phyloP scores from a whole-genome alignment of 2,888 invertebrate genomes.

The Acanthococcus lagerstroemiae region DNA sequence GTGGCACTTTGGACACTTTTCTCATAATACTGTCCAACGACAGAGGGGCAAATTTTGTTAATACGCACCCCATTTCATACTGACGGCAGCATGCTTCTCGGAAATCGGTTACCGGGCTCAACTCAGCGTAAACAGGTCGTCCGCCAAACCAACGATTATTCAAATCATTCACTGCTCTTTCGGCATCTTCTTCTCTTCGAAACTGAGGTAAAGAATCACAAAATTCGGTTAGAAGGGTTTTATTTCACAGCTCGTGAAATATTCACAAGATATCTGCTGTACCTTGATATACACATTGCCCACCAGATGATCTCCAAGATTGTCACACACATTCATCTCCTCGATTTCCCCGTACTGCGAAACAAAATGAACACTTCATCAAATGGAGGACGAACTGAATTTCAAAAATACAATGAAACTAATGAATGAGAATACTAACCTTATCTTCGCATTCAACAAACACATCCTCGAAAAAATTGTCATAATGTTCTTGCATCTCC shows the following conservation, averaged over 20 bases:
- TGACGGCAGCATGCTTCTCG: conserved; percentile 98
- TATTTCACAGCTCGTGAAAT: no score
- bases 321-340: conserved; percentile 99
- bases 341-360: conserved; percentile 91
- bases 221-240: no score
- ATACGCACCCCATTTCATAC: conserved; percentile 85
- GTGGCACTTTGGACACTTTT: no score
- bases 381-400: not conserved
- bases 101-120: conserved; percentile 98
- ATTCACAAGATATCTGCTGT: no score
- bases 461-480: conserved; percentile 98
- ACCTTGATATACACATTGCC: conserved; percentile 99
- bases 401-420: not conserved
- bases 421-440: no score
- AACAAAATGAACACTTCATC: no score
- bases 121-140: conserved; percentile 92
- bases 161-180: conserved; percentile 90
- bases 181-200: conserved; percentile 94
- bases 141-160: conserved; percentile 99
- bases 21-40: no score
- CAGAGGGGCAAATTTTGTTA: no score
- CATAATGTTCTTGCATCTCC: conserved; percentile 98
- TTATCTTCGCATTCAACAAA: conserved; percentile 98
- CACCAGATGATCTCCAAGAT: conserved; percentile 94
- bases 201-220: conserved; percentile 65